Percentiles rank a stretch among this genome's conserved stretches.
phyloP scores from a whole-genome alignment of 2,113 vertebrate species.

The Nanorana parkeri region DNA sequence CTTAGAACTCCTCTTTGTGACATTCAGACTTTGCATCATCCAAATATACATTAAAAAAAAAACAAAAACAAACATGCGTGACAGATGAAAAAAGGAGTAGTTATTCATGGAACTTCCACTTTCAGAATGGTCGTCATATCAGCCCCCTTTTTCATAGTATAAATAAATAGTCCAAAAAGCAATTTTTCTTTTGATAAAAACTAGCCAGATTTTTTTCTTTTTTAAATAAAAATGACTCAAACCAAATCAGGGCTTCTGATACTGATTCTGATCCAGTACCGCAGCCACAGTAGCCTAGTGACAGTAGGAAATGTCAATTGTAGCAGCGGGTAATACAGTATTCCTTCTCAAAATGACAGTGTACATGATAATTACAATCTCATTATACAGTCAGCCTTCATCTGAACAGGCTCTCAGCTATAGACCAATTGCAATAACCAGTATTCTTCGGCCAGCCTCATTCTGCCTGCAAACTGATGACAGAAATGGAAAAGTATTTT shows the following conservation, averaged over 20 bases:
- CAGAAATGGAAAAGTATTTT: conserved; percentile 71
- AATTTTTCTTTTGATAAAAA: conserved; percentile 78
- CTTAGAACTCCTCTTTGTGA: conserved; percentile 66
- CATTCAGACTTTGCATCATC: conserved; percentile 71
- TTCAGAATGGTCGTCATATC: conserved; percentile 83
- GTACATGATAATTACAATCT: conserved; percentile 74
- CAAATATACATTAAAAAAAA: conserved; percentile 79
- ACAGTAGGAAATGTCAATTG: conserved; percentile 78
- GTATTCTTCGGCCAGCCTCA: conserved; percentile 77
- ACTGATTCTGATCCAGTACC: conserved; percentile 75
- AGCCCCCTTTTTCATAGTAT: conserved; percentile 79
- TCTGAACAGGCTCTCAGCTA: conserved; percentile 82
- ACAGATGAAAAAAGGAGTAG: conserved; percentile 70
- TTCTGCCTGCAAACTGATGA: conserved; percentile 75
- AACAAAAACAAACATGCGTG: conserved; percentile 82
- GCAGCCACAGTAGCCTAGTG: conserved; percentile 87
- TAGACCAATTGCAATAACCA: conserved; percentile 66
- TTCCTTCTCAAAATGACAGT: conserved; percentile 76
- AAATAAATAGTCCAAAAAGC: conserved; percentile 92
- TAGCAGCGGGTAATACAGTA: conserved; percentile 75
- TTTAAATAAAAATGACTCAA: conserved; percentile 67
- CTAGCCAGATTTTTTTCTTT: conserved; percentile 77
- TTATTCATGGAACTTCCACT: conserved; percentile 68
- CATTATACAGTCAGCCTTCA: conserved; percentile 74
- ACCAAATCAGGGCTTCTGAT: conserved; percentile 68